Base-by-base conservation (phyloP, 2,888 invertebrate species). In the Acronicta leporina region DNA sequence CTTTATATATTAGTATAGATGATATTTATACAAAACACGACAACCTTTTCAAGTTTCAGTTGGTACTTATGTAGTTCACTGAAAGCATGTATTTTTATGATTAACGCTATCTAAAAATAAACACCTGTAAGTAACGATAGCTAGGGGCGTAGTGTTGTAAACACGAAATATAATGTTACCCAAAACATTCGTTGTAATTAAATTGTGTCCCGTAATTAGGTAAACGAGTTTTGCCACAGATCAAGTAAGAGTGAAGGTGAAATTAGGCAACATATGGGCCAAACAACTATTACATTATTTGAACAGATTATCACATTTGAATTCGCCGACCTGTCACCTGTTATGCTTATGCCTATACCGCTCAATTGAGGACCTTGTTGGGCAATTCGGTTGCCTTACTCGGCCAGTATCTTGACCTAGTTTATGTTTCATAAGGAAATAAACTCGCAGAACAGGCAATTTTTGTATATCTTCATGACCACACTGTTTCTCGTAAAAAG, bases 161-260 rank as follows among this genome's bases (percentile, higher is more conserved):
- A 60, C 55, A 56, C 40, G 25, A 57, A 63, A 55, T 55, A 47
- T 11, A 59, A 54, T 44, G 15, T 68, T 61, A 61, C 64, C 53
- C 58, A 61, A 73, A 72, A 65, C 61, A 63, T 60, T 46, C 46
- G 33, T 51, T 45, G 68, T 47, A 71, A 68, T 68, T 65, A 74
- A 62, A 59, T 42, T 43, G 49, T 62, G 45, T 57, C 63, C 59
- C 45, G 67, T 63, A 73, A 75, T 76, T 73, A 68, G 59, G 68
- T 69, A 73, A 71, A 73, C 68, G 60, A 27, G 62, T 66, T 70
- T 63, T 63, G 73, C 71, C 74, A 80, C 68, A 77, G 72, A 77
- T 73, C 74, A 72, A 79, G 68, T 63, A 51, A 65, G 57, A 73
- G 50, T 56, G 75, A 76, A 75, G 76, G 78, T 70, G 64, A 68